These are phyloP conservation scores for Scomber japonicus DNA, from an alignment of 2,113 vertebrate species.

Conservation along the genomic window DNA sequence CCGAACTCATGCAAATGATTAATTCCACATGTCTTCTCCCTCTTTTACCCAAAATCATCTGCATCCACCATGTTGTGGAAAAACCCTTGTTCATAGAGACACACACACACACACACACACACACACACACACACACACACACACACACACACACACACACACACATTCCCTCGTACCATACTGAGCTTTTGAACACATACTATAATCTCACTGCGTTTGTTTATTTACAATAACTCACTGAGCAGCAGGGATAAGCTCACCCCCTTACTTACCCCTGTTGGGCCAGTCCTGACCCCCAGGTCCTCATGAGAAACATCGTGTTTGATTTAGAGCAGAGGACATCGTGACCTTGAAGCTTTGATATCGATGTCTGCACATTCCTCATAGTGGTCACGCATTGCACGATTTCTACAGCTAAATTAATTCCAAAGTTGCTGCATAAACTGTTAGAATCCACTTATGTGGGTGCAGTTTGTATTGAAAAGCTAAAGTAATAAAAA, in stretches of 20 bases:
- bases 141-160: slow-evolving; percentile 3
- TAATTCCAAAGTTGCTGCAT: background rate
- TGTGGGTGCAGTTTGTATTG: background rate
- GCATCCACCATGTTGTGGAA: slow-evolving; percentile 18
- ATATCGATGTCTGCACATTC: slow-evolving; percentile 57
- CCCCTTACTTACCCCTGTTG: slow-evolving; percentile 39
- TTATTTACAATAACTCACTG: slow-evolving; percentile 47
- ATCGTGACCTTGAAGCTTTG: slow-evolving; percentile 53
- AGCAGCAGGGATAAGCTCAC: slow-evolving; percentile 64
- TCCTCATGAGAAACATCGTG: slow-evolving; percentile 35
- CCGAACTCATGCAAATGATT: background rate
- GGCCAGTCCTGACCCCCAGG: slow-evolving; percentile 38
- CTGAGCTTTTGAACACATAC: slow-evolving; percentile 44
- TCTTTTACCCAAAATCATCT: slow-evolving; percentile 23
- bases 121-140: too few species aligned
- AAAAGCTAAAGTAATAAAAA: background rate
- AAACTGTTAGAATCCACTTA: background rate
- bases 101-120: background rate
- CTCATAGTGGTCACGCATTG: slow-evolving; percentile 5
- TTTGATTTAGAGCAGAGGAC: slow-evolving; percentile 49
- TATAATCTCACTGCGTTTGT: slow-evolving; percentile 42
- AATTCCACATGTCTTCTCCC: slow-evolving; percentile 5
- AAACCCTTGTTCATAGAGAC: background rate
- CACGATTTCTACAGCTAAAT: slow-evolving; percentile 3
- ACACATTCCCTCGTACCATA: slow-evolving; percentile 7